These are phyloP conservation scores for Nematolebias whitei DNA, from an alignment of 2,113 vertebrate species.

Conservation along the genomic window DNA sequence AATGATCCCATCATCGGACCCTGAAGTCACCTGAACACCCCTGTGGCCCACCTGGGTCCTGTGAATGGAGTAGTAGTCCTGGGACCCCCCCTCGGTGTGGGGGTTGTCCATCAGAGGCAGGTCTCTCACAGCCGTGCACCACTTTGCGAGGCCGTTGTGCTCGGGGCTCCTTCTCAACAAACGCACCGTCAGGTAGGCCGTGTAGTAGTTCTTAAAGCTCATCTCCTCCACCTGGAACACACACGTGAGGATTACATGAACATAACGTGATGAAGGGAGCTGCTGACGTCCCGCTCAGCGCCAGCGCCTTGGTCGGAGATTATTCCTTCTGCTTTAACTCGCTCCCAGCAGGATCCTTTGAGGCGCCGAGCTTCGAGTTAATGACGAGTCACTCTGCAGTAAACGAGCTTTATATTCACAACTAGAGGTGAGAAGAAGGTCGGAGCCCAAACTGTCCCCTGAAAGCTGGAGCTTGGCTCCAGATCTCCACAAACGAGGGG, in stretches of 20 bases:
- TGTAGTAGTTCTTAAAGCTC: constrained; percentile 93
- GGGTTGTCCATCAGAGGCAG: constrained; percentile 88
- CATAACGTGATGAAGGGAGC: too few relatives aligned
- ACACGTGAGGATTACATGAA: too few relatives aligned
- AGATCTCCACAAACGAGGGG: too few relatives aligned
- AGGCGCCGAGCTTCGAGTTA: constrained; percentile 41
- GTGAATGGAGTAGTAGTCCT: constrained; percentile 87
- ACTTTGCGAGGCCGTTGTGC: constrained; percentile 68
- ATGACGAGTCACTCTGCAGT: constrained; percentile 42
- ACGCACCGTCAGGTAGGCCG: constrained; percentile 87
- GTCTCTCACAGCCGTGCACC: constrained; percentile 87
- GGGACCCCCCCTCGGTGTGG: constrained; percentile 89
- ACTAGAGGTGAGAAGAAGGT: constrained; percentile 45
- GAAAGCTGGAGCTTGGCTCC: background rate
- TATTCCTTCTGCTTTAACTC: constrained; percentile 8
- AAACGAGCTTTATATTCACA: constrained; percentile 37
- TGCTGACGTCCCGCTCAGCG: too few relatives aligned
- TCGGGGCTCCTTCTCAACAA: constrained; percentile 74
- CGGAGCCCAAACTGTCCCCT: constrained; percentile 26
- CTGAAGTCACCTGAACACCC: background rate
- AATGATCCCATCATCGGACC: too few relatives aligned
- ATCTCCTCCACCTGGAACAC: constrained; percentile 84
- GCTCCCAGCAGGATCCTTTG: constrained; percentile 40
- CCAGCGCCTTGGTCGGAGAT: constrained; percentile 2
- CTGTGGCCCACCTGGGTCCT: constrained; percentile 80